phyloP scores from a whole-genome alignment of 1,140 invertebrate genomes.

The Grapholita molesta region DNA sequence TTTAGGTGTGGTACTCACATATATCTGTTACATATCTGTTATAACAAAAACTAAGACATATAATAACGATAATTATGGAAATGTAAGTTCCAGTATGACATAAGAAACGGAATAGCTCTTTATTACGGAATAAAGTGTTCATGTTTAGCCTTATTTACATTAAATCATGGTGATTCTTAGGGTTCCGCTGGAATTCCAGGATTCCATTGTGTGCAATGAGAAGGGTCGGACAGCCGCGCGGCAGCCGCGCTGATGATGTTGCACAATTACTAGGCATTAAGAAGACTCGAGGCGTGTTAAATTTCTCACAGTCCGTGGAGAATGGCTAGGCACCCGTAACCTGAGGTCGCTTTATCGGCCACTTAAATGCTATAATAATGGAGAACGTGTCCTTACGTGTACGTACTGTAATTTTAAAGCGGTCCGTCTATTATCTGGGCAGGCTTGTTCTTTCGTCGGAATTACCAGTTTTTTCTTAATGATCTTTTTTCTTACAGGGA shows the following conservation, averaged over 20 bases:
- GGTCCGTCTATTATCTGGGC: constrained; percentile 28
- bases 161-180: constrained; percentile 8
- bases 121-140: neutral
- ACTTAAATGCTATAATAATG: constrained; percentile 54
- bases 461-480: constrained; percentile 25
- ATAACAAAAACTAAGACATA: no score
- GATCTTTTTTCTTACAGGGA: constrained; percentile 71
- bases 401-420: constrained; percentile 44
- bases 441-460: constrained; percentile 19
- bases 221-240: constrained; percentile 13
- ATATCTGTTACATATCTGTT: neutral
- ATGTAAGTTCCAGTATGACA: neutral
- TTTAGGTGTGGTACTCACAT: no score
- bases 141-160: constrained; percentile 26
- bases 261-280: constrained; percentile 59
- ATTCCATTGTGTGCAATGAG: constrained; percentile 15
- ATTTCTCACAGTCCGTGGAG: constrained; percentile 48
- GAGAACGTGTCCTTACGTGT: constrained; percentile 41
- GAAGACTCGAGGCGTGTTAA: constrained; percentile 51
- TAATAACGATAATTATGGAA: no score
- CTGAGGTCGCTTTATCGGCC: constrained; percentile 47
- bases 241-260: constrained; percentile 38
- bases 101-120: neutral
- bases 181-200: neutral
- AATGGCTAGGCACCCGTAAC: constrained; percentile 46